A percentile compares a stretch with the other conserved stretches of the same genome.
Evolutionary conservation across 2,888 invertebrate species (phyloP).

Genomic region (Leptinotarsa juncta): DNA sequence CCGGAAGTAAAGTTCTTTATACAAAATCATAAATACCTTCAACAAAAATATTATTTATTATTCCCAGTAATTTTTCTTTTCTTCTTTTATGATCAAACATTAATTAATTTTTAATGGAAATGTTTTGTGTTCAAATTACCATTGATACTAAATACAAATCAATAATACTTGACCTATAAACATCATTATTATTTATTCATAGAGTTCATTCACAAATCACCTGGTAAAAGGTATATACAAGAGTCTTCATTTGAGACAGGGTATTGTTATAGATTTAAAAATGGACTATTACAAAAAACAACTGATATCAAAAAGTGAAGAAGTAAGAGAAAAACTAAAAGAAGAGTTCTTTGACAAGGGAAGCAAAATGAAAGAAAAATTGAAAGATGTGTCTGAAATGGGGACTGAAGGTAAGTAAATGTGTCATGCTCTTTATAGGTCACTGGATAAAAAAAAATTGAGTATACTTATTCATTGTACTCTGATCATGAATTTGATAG

Average conservation of each 20-base stretch:
- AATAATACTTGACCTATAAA: slow-evolving; percentile 21
- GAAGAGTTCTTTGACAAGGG: slow-evolving; percentile 51
- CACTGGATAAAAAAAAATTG: no score
- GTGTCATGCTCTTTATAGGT: not conserved
- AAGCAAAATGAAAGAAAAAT: slow-evolving; percentile 53
- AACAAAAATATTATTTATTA: slow-evolving; percentile 46
- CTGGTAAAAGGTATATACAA: not conserved
- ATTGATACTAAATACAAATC: slow-evolving; percentile 2
- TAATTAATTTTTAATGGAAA: not conserved
- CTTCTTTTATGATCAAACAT: not conserved
- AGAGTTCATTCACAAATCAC: not conserved
- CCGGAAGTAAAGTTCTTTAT: slow-evolving; percentile 97
- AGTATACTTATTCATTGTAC: no score
- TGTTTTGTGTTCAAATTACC: not conserved
- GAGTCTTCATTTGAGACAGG: not conserved
- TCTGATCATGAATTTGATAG: no score
- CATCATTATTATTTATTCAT: slow-evolving; percentile 15
- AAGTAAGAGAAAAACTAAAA: slow-evolving; percentile 50
- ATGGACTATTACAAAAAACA: slow-evolving; percentile 60
- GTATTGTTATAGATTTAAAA: slow-evolving; percentile 27
- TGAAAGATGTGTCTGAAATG: slow-evolving; percentile 56
- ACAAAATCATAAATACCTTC: slow-evolving; percentile 92
- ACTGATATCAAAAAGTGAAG: slow-evolving; percentile 51
- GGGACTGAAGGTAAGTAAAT: slow-evolving; percentile 57
- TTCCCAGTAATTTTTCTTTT: no score